phyloP scores from a whole-genome alignment of 2,113 vertebrate species.

The Neolamprologus sp. region DNA sequence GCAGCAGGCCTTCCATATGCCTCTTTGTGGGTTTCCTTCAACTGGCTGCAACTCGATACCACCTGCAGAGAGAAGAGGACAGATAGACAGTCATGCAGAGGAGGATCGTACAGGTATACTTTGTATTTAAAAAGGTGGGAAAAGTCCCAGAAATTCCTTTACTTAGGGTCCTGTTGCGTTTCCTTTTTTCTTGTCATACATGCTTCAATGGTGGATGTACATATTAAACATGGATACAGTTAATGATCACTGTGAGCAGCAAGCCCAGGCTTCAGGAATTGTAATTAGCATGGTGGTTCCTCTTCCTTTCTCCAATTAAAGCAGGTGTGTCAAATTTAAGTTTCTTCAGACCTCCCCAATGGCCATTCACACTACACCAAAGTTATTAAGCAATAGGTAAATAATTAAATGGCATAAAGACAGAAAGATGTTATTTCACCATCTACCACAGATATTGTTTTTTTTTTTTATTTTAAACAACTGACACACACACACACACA shows the following conservation, averaged over 20 bases:
- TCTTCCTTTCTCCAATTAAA: not conserved
- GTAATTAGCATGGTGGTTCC: not conserved
- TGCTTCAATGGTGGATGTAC: not conserved
- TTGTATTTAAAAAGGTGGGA: not conserved
- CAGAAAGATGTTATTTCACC: not conserved
- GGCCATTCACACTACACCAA: not conserved
- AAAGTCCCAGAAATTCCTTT: not conserved
- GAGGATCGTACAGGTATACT: not conserved
- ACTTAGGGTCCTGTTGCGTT: not conserved
- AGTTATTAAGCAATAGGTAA: not conserved
- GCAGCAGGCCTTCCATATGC: conserved; percentile 94
- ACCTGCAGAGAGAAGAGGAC: conserved; percentile 29
- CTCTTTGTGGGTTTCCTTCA: conserved; percentile 91
- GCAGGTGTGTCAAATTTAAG: not conserved
- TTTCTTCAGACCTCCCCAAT: not conserved
- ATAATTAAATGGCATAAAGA: not conserved
- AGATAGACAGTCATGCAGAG: not conserved
- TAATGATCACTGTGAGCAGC: not conserved
- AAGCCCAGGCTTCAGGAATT: not conserved
- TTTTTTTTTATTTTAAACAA: too few relatives aligned
- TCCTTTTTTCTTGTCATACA: not conserved
- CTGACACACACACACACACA: accelerated
- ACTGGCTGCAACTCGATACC: conserved; percentile 79
- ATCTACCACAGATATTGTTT: not conserved
- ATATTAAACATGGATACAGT: not conserved